Evolutionary conservation across 2,113 vertebrate genomes (phyloP), one percentile per base, ranked within the genome.

Genomic region (Collichthys lucidus): DNA sequence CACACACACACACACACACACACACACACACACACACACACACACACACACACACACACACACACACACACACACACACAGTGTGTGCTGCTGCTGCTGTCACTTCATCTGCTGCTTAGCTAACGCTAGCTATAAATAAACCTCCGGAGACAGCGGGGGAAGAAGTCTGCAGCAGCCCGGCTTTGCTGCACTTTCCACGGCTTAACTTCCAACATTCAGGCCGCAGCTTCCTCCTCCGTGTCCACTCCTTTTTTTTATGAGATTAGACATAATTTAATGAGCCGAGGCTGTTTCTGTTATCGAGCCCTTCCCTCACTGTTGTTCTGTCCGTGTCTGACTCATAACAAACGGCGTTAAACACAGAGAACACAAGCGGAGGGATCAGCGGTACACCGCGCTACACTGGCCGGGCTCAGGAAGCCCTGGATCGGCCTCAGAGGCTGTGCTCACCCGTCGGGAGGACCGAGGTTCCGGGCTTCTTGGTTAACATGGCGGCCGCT

Each of bases 401-500:
- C 74, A 3, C 22, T 35, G 74, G 71, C 55, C 81, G 68, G 64
- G 80, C 69, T 80, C 46, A 17, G 79, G 73, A 1, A 35, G 77
- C 71, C 47, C 71, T 29, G 16, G 22, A 29, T 24, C 84, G 81
- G 44, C 35, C 57, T 61, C 10, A 73, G 71, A 59, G 24, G 70
- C 56, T 76, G 74, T 70, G 66, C 97, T 98, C 95, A 98, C 97
- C 97, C 90, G 95, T 95, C 79, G 96, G 96, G 91, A 95, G 96
- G 93, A 95, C 93, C 84, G 94, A 91, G 93, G 95, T 89, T 92
- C 95, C 95, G 94, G 97, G 95, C 94, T 98, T 98, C 96, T 97
- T 97, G 94, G 96, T 96, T 96, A 98, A 98, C 97, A 98, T 98
- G 97, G 97, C 97, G 96, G 97, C 97, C 96, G 94, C 80, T 93